Conservation (phyloP, 2,888 invertebrate genomes). For the Mesorhabditis belari region DNA sequence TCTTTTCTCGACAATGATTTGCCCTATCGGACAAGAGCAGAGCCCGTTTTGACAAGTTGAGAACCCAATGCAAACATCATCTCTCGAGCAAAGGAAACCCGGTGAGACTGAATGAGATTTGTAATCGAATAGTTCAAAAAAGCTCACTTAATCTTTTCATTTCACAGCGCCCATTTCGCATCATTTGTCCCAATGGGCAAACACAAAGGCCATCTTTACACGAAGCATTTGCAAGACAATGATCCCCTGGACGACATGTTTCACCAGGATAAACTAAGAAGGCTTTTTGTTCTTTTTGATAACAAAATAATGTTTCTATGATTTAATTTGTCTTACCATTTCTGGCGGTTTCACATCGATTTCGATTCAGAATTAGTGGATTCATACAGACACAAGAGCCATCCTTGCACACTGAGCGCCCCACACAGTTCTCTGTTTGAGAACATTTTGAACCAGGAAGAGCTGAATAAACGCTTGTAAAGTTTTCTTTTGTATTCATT, state of each 20-base stretch:
- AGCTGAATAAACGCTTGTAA: slow-evolving; percentile 10
- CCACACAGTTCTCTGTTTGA: slow-evolving; percentile 23
- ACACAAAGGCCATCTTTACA: slow-evolving; percentile 24
- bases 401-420: slow-evolving; percentile 41
- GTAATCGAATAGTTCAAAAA: background rate
- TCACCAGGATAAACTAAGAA: slow-evolving; percentile 3
- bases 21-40: slow-evolving; percentile 34
- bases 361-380: slow-evolving; percentile 11
- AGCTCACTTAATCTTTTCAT: slow-evolving; percentile 3
- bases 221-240: slow-evolving; percentile 26
- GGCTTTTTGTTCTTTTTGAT: too few species aligned
- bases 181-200: slow-evolving; percentile 14
- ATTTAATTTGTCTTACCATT: slow-evolving; percentile 9
- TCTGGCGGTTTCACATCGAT: slow-evolving; percentile 12
- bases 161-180: slow-evolving; percentile 6
- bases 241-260: slow-evolving; percentile 5
- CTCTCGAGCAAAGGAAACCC: slow-evolving; percentile 23
- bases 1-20: slow-evolving; percentile 26
- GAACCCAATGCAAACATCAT: slow-evolving; percentile 34
- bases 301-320: background rate
- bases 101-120: slow-evolving; percentile 18
- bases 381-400: slow-evolving; percentile 27
- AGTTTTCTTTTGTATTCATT: background rate
- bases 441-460: slow-evolving; percentile 28
- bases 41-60: slow-evolving; percentile 44